Evolutionary conservation across 1,140 invertebrate species (phyloP).

Genomic region (Dufourea novaeangliae): DNA sequence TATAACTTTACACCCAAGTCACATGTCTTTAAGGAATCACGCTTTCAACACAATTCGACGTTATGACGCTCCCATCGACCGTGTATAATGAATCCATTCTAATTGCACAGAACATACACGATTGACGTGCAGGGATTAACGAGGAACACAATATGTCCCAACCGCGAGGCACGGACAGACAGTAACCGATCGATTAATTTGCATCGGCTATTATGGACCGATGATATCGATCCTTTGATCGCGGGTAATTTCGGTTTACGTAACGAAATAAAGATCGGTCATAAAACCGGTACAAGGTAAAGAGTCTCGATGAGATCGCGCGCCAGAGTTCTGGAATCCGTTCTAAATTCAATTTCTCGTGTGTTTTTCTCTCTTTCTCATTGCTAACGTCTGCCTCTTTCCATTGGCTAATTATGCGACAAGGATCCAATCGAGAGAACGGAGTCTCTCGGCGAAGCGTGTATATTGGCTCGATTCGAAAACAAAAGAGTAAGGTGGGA

Average conservation of each 20-base stretch:
- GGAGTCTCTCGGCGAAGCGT: no score
- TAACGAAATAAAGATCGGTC: slow-evolving; percentile 14
- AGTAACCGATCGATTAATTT: background rate
- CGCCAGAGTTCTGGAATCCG: slow-evolving; percentile 18
- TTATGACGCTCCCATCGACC: no score
- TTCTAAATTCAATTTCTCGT: slow-evolving; percentile 14
- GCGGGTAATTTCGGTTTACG: slow-evolving; percentile 28
- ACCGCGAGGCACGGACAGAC: background rate
- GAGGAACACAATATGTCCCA: background rate
- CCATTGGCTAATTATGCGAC: slow-evolving; percentile 20
- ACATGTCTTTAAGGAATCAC: no score
- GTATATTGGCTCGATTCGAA: background rate
- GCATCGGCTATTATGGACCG: slow-evolving; percentile 21
- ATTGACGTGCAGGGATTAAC: no score
- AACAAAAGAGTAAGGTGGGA: no score
- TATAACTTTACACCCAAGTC: no score
- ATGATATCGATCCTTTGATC: background rate
- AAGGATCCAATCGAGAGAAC: background rate
- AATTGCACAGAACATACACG: no score
- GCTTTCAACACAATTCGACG: no score
- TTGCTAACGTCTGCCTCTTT: background rate
- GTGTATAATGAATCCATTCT: no score
- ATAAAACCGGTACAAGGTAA: slow-evolving; percentile 31
- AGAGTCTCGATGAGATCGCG: background rate
- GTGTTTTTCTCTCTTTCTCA: no score